Evolutionary conservation across 2,113 vertebrate species (phyloP), one percentile per base, ranked within the genome.

Genomic region (Casuarius casuarius): DNA sequence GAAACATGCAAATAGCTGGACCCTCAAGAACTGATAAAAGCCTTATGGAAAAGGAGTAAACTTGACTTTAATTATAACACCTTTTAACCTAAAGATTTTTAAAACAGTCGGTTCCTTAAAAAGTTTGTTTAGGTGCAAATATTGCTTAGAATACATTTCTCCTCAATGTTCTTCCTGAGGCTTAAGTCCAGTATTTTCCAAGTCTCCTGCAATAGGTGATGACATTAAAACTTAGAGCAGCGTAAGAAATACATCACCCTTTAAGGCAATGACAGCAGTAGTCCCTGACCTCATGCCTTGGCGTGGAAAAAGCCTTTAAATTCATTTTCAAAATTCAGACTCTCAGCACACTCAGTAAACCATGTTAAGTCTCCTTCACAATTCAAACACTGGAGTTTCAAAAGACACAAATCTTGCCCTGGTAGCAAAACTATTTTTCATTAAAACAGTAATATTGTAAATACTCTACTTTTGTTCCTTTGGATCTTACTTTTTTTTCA

Each of bases 401-500:
- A 54, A 94, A 73, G 49, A 80, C 22, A 10, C 44, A 84, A 79
- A 62, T 71, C 46, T 54, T 4, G 1, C 46, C 33, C 42, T 77
- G 25, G 9, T 2, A 90, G 54, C 40, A 91, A 71, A 92, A 73
- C 46, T 38, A 76, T n/a, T 84, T 82, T 66, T 51, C 46, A 89
- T 49, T 25, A 75, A 62, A 92, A 95, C n/a, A 92, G 35, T 18
- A 87, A 63, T 88, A 95, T 19, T 42, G 42, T 38, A 85, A 88
- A 83, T 71, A 96, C 22, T 90, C 46, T 56, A 14, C 25, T n/a
- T 96, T 95, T 51, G 12, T 90, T 95, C 63, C 59, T 88, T 91
- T 67, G 51, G 29, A 94, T 97, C 98, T 98, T 98, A 99, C 99
- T 98, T 99, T 99, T 98, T 99, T 99, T 97, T 99, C 99, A 93